These are phyloP conservation scores for Sphaerophoria taeniata DNA, from an alignment of 2,888 invertebrate genomes.

Conservation along the genomic window DNA sequence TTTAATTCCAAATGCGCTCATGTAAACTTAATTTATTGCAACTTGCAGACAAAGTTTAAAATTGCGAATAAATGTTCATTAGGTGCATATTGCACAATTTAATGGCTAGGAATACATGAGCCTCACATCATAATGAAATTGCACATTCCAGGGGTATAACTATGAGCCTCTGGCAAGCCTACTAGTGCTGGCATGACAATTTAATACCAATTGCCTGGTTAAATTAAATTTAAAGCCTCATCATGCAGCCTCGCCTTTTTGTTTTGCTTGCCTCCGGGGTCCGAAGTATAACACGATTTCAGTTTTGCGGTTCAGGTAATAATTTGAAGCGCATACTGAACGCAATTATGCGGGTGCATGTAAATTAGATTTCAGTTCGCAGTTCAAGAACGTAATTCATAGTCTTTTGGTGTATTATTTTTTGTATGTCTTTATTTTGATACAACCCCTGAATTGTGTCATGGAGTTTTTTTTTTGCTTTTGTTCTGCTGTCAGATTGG, in stretches of 20 bases:
- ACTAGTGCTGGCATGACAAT: conserved; percentile 14
- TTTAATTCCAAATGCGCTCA: background rate
- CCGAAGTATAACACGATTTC: too few species aligned
- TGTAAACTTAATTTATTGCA: conserved; percentile 15
- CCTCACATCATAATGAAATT: background rate
- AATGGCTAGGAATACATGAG: background rate
- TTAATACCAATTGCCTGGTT: conserved; percentile 21
- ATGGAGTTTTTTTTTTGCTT: background rate
- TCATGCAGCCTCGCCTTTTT: conserved; percentile 9
- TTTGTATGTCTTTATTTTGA: background rate
- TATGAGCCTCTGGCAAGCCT: too few species aligned
- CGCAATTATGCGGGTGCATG: conserved; percentile 65
- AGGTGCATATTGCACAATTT: conserved; percentile 31
- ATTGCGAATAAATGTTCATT: conserved; percentile 61
- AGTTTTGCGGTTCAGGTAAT: too few species aligned
- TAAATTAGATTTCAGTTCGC: background rate
- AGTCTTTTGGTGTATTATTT: background rate
- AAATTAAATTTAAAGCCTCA: conserved; percentile 51
- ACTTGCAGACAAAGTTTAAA: conserved; percentile 47
- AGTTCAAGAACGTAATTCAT: background rate
- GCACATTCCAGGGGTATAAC: conserved; percentile 19
- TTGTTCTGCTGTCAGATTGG: background rate
- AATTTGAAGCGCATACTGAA: conserved; percentile 2
- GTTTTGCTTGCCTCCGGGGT: too few species aligned
- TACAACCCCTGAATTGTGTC: conserved; percentile 30